These are phyloP conservation scores for Diarsia brunnea DNA, from an alignment of 2,888 invertebrate species.

Conservation along the genomic window DNA sequence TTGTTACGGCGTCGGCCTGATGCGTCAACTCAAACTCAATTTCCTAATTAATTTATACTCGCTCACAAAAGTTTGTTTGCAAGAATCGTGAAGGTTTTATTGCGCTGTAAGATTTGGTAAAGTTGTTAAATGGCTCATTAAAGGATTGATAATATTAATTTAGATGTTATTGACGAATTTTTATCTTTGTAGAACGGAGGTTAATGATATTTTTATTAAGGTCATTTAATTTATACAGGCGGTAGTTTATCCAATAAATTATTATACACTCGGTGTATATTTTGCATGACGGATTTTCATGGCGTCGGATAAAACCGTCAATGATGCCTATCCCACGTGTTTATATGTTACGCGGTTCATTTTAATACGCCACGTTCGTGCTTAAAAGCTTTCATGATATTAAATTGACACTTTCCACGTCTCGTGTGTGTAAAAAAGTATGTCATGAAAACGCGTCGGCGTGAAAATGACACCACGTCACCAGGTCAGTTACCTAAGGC, in stretches of 20 bases:
- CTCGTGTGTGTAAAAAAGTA: constrained; percentile 50
- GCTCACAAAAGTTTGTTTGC: constrained; percentile 74
- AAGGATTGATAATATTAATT: constrained; percentile 44
- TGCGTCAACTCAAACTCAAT: constrained; percentile 77
- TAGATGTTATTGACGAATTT: constrained; percentile 10
- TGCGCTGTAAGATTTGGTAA: constrained; percentile 63
- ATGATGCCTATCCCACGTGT: constrained; percentile 37
- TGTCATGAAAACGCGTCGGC: constrained; percentile 26
- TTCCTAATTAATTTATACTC: constrained; percentile 82
- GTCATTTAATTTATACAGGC: not conserved
- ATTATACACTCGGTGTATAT: not conserved
- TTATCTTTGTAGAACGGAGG: not conserved
- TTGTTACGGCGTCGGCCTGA: constrained; percentile 76
- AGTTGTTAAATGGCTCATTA: constrained; percentile 53
- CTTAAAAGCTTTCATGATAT: constrained; percentile 64
- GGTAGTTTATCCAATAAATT: not conserved
- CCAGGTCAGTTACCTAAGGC: constrained; percentile 10
- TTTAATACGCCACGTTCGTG: constrained; percentile 59
- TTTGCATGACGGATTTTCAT: constrained; percentile 32
- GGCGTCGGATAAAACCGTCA: constrained; percentile 32
- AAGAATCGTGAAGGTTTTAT: constrained; percentile 73
- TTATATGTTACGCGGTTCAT: constrained; percentile 48
- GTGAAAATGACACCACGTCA: constrained; percentile 45
- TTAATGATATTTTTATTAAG: not conserved
- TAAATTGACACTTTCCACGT: constrained; percentile 62